Evolutionary conservation across 2,797 vertebrate species (phyloP).

Genomic region (Cirrhinus molitorella): DNA sequence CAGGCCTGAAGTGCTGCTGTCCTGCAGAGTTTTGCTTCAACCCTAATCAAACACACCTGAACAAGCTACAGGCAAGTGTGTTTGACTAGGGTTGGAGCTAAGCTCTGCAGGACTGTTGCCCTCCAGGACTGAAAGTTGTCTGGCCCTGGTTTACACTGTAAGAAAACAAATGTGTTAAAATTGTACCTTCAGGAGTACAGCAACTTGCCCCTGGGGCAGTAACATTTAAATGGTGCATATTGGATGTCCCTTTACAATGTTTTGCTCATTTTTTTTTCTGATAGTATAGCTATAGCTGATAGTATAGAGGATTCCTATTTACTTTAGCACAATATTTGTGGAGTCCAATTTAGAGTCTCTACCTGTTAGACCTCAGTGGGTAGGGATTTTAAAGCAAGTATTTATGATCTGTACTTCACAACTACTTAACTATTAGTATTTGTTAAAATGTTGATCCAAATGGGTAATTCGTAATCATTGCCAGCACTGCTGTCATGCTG

Average conservation of each 20-base stretch:
- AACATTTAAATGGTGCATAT: neutral
- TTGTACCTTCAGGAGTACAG: slow-evolving; percentile 9
- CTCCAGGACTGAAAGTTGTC: too few relatives aligned
- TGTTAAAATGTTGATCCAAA: slow-evolving; percentile 69
- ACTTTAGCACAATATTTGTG: neutral
- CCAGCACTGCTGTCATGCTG: slow-evolving; percentile 34
- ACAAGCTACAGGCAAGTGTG: too few relatives aligned
- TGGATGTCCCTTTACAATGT: neutral
- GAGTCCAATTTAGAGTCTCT: neutral
- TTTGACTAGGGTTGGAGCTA: too few relatives aligned
- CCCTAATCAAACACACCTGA: too few relatives aligned
- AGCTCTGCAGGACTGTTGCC: too few relatives aligned
- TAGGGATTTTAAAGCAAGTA: slow-evolving; percentile 13
- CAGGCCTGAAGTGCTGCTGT: too few relatives aligned
- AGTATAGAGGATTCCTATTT: neutral
- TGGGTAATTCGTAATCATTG: slow-evolving; percentile 38
- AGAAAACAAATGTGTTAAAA: slow-evolving; percentile 43
- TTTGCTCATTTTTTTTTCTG: neutral
- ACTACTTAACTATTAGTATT: slow-evolving; percentile 70
- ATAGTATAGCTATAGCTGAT: slow-evolving; percentile 17
- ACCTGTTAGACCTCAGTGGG: neutral
- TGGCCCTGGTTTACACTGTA: neutral
- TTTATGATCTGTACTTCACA: neutral
- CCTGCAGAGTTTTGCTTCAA: too few relatives aligned
- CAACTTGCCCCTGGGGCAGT: neutral